Evolutionary conservation across 1,140 invertebrate species (phyloP).

Genomic region (Choristoneura fumiferana): DNA sequence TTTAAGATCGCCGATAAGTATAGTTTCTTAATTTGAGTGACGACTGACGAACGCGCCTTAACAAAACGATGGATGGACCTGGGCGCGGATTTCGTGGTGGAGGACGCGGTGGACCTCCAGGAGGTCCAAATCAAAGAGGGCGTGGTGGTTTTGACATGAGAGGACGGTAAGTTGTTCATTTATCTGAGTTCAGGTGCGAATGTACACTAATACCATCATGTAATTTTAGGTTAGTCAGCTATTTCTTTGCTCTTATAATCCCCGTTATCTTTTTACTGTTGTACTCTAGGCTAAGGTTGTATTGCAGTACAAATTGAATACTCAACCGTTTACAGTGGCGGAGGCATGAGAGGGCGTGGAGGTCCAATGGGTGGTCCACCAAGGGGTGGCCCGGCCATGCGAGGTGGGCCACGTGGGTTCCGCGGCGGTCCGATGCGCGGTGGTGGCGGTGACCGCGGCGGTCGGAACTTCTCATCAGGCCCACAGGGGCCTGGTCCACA

Average conservation of each 20-base stretch:
- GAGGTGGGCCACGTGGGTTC: conserved; percentile 58
- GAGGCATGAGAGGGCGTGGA: conserved; percentile 61
- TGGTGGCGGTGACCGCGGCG: conserved; percentile 56
- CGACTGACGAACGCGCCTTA: no score
- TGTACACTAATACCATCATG: no score
- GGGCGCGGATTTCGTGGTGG: conserved; percentile 63
- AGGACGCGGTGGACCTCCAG: conserved; percentile 58
- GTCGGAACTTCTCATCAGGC: conserved; percentile 59
- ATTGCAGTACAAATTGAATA: no score
- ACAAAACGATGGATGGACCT: conserved; percentile 52
- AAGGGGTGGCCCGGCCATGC: conserved; percentile 42
- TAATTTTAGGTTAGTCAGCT: no score
- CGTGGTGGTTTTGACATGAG: conserved; percentile 67
- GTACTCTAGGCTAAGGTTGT: no score
- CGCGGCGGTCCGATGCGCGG: conserved; percentile 62
- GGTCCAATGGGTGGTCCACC: conserved; percentile 39
- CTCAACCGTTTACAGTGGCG: conserved; percentile 34
- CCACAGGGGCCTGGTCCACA: conserved; percentile 73
- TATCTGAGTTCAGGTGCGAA: no score
- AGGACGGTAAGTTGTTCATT: conserved; percentile 49
- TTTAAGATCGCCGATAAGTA: no score
- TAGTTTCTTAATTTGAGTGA: no score
- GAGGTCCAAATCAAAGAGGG: conserved; percentile 45
- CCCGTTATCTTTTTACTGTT: no score
- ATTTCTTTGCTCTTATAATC: no score